Conservation (phyloP, 2,797 vertebrate genomes). For the Coilia nasus region DNA sequence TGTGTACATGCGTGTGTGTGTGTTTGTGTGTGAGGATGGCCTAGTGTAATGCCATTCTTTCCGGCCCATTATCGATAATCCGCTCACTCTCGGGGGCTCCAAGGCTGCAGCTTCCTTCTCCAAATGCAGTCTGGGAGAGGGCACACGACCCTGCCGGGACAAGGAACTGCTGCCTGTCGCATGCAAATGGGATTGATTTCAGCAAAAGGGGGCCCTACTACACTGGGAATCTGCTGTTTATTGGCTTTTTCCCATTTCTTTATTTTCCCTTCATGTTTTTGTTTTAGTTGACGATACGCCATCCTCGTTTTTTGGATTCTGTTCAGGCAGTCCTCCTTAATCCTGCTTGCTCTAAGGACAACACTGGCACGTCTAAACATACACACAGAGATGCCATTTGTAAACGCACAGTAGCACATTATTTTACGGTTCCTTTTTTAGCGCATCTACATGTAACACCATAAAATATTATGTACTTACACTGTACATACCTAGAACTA, state of each 20-base stretch:
- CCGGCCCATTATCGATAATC: constrained; percentile 41
- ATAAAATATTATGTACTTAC: too few species aligned
- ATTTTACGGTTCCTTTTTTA: too few species aligned
- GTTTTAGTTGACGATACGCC: neutral
- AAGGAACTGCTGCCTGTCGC: constrained; percentile 31
- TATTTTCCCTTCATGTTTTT: neutral
- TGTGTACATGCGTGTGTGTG: neutral
- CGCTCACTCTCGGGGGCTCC: constrained; percentile 26
- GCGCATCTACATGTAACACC: too few species aligned
- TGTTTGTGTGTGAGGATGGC: constrained; percentile 25
- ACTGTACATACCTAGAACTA: too few species aligned
- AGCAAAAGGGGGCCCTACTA: constrained; percentile 15
- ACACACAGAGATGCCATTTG: neutral
- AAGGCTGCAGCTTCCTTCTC: constrained; percentile 27
- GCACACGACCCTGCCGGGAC: constrained; percentile 37
- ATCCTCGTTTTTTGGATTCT: neutral
- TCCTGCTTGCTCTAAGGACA: neutral
- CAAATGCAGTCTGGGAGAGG: constrained; percentile 37
- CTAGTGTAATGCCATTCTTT: constrained; percentile 25
- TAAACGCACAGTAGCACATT: neutral
- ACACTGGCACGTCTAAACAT: neutral
- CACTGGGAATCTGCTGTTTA: neutral
- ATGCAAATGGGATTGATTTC: constrained; percentile 40
- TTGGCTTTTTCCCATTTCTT: neutral
- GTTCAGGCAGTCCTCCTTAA: neutral